Conservation (phyloP, 2,888 invertebrate species). For the Leptinotarsa haldemani region DNA sequence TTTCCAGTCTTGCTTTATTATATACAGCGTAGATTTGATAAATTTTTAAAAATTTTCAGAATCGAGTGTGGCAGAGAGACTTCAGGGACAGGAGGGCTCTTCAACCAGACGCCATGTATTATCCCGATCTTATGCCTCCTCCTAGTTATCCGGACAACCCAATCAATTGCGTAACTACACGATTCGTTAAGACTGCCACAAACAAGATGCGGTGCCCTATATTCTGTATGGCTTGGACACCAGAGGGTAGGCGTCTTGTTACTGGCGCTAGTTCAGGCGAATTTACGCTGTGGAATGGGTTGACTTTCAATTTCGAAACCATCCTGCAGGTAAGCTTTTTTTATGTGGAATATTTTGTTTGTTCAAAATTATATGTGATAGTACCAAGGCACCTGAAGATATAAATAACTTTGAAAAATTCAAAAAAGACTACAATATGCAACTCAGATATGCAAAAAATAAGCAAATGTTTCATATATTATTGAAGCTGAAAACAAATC, state of each 20-base stretch:
- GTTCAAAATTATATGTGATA: too few species aligned
- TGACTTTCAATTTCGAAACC: conserved; percentile 99
- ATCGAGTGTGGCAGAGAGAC: conserved; percentile 95
- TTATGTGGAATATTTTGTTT: neutral
- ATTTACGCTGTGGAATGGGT: conserved; percentile 99
- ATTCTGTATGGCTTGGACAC: conserved; percentile 99
- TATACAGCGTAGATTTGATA: too few species aligned
- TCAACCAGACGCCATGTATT: conserved; percentile 96
- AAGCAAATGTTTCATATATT: too few species aligned
- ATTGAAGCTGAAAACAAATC: too few species aligned
- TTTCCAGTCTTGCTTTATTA: too few species aligned
- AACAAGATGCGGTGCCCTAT: conserved; percentile 99
- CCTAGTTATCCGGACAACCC: conserved; percentile 95
- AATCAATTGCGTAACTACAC: conserved; percentile 93
- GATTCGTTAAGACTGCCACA: conserved; percentile 98
- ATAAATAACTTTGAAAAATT: too few species aligned
- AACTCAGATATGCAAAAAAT: too few species aligned
- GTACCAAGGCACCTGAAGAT: too few species aligned
- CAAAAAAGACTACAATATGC: too few species aligned
- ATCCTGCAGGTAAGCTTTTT: conserved; percentile 85
- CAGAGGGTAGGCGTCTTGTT: conserved; percentile 96
- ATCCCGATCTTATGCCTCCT: conserved; percentile 93
- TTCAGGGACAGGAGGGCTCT: conserved; percentile 87
- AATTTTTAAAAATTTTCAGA: conserved; percentile 66
- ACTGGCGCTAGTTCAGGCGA: conserved; percentile 99